A percentile compares a stretch with the other conserved stretches of the same genome.
Conservation (phyloP, 2,113 vertebrate species). For the Hyperopisus bebe region DNA sequence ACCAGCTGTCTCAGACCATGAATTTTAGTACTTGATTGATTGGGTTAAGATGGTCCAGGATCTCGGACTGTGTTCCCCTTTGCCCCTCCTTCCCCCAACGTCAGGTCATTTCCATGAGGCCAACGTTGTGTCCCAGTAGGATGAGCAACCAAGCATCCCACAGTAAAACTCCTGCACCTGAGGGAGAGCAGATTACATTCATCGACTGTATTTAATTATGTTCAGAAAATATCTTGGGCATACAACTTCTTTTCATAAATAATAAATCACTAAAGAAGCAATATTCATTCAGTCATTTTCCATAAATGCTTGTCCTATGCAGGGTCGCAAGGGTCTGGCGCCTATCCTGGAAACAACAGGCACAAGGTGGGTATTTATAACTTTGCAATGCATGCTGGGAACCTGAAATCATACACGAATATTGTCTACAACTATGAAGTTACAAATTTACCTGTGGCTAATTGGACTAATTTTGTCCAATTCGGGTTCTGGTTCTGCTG, state of each 20-base stretch:
- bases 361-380: background rate
- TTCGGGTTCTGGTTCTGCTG: background rate
- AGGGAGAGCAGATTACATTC: background rate
- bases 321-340: background rate
- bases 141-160: background rate
- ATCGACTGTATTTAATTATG: background rate
- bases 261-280: background rate
- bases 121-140: background rate
- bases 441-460: background rate
- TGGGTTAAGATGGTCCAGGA: background rate
- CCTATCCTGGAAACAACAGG: background rate
- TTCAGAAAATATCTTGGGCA: constrained; percentile 2
- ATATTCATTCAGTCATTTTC: background rate
- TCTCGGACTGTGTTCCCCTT: background rate
- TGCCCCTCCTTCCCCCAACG: background rate
- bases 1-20: background rate
- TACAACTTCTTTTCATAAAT: constrained; percentile 7
- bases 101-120: background rate
- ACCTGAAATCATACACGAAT: background rate
- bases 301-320: background rate
- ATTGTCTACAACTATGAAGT: background rate
- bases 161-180: background rate
- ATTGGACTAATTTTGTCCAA: too few species aligned
- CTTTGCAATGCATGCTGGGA: constrained; percentile 1
- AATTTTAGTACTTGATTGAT: background rate